Percentiles rank a stretch among this genome's conserved stretches.
Conservation (phyloP, 2,113 vertebrate genomes). For the Pelvicachromis taeniatus region DNA sequence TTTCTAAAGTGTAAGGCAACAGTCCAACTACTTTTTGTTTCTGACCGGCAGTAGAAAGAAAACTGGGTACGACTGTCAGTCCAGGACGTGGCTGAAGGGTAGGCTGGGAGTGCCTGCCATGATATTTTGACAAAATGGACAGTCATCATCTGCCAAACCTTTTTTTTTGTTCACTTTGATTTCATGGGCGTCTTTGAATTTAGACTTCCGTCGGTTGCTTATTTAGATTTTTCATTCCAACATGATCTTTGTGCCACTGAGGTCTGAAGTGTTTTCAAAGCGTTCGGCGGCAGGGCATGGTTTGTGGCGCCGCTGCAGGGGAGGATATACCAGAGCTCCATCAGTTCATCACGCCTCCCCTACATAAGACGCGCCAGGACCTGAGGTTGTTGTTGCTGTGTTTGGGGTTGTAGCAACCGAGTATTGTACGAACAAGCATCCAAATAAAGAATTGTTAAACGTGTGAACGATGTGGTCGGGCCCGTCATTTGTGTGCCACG, state of each 20-base stretch:
- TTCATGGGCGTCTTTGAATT: neutral
- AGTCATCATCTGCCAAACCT: fast-evolving
- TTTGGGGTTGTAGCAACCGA: too few species aligned
- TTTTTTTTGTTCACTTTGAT: neutral
- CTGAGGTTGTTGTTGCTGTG: too few species aligned
- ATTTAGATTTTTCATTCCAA: fast-evolving
- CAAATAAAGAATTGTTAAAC: too few species aligned
- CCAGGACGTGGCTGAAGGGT: neutral
- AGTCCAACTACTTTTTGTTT: neutral
- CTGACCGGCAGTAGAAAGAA: neutral
- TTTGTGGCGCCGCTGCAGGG: too few species aligned
- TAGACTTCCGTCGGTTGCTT: neutral
- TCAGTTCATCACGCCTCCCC: too few species aligned
- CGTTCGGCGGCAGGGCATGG: neutral
- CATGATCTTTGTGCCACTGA: fast-evolving
- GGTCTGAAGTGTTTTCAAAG: neutral
- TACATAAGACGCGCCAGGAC: too few species aligned
- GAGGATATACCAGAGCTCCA: too few species aligned
- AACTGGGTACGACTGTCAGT: neutral
- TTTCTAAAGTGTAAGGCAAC: neutral
- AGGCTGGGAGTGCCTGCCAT: fast-evolving
- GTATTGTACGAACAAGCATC: too few species aligned
- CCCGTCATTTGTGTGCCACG: too few species aligned
- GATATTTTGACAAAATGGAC: neutral
- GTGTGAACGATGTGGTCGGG: too few species aligned